Evolutionary conservation across 2,113 vertebrate genomes (phyloP).

Genomic region (Nipponia nippon): DNA sequence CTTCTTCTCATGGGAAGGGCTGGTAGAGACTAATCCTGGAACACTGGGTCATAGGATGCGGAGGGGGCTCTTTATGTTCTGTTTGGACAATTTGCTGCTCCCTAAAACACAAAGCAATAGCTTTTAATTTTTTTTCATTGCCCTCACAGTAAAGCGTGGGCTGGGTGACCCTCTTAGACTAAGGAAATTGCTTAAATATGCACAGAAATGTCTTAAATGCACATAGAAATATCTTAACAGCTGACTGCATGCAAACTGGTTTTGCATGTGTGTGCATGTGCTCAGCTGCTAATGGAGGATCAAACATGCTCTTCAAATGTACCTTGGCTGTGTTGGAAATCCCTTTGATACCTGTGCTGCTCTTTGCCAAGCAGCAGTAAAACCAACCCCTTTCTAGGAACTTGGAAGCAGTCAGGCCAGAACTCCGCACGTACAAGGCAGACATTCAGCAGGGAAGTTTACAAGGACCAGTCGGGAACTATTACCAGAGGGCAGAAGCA

Average conservation of each 20-base stretch:
- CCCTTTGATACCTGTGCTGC: background rate
- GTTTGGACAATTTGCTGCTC: background rate
- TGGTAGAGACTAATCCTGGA: background rate
- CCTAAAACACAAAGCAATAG: background rate
- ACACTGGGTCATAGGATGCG: background rate
- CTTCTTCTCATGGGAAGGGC: background rate
- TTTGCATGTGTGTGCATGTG: background rate
- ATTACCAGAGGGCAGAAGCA: background rate
- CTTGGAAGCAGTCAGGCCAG: background rate
- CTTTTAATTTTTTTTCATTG: background rate
- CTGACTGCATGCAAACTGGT: background rate
- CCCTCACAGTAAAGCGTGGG: background rate
- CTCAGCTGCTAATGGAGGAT: background rate
- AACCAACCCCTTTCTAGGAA: slow-evolving; percentile 34
- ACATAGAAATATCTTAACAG: background rate
- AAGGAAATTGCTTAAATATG: background rate
- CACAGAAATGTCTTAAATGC: background rate
- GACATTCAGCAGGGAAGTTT: background rate
- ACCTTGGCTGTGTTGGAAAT: background rate
- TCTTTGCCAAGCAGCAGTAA: slow-evolving; percentile 3
- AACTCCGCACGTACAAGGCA: accelerated
- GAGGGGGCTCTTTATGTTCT: background rate
- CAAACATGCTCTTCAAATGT: background rate
- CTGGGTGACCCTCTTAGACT: background rate
- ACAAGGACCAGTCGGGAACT: background rate